These are phyloP conservation scores for Torymus texanus DNA, from an alignment of 2,888 invertebrate genomes.

Conservation along the genomic window DNA sequence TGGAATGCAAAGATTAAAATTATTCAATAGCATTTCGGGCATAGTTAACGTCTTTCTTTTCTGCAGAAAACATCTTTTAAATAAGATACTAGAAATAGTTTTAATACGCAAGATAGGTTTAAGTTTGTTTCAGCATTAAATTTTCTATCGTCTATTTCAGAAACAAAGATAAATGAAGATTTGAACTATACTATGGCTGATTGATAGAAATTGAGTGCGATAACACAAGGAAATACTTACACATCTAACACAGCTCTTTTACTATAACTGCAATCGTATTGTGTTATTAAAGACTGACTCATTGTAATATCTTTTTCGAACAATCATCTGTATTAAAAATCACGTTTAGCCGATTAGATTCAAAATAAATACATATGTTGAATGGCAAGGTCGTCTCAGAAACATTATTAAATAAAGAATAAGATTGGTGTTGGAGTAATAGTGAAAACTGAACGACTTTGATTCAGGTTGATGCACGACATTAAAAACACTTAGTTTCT, in stretches of 20 bases:
- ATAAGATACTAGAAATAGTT: too few species aligned
- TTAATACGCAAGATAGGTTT: too few species aligned
- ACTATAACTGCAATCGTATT: slow-evolving; percentile 62
- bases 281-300: slow-evolving; percentile 54
- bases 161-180: neutral
- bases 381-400: slow-evolving; percentile 16
- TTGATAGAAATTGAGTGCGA: slow-evolving; percentile 53
- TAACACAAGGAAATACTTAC: slow-evolving; percentile 62
- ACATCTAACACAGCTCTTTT: slow-evolving; percentile 64
- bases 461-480: slow-evolving; percentile 13
- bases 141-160: too few species aligned
- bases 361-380: slow-evolving; percentile 17
- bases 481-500: slow-evolving; percentile 20
- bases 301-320: too few species aligned
- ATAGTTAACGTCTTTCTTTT: slow-evolving; percentile 5
- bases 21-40: neutral
- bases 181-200: slow-evolving; percentile 23
- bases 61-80: slow-evolving; percentile 25
- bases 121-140: too few species aligned
- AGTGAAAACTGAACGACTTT: slow-evolving; percentile 37
- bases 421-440: slow-evolving; percentile 30
- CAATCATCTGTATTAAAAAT: too few species aligned
- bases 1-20: slow-evolving; percentile 40
- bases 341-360: neutral
- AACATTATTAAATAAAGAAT: slow-evolving; percentile 11